phyloP scores from a whole-genome alignment of 2,888 invertebrate species.

The Cryptocephalus moraei region DNA sequence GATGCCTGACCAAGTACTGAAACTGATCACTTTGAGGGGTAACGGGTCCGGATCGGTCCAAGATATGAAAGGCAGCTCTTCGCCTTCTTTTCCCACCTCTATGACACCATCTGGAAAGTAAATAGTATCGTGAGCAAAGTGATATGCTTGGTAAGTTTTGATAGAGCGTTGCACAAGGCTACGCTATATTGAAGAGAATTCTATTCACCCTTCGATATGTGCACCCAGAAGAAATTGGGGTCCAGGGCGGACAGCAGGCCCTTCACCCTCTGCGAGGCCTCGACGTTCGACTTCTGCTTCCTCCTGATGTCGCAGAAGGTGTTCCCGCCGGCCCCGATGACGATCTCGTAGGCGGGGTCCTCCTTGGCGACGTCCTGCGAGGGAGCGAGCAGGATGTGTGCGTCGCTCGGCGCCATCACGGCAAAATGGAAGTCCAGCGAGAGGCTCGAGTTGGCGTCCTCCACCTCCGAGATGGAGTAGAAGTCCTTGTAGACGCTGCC shows the following conservation, averaged over 20 bases:
- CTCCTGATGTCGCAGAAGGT: constrained; percentile 57
- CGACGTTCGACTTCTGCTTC: constrained; percentile 46
- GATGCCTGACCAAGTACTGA: constrained; percentile 55
- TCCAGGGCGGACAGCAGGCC: constrained; percentile 51
- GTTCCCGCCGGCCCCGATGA: constrained; percentile 63
- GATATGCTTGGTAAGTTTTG: too few species aligned
- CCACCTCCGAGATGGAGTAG: constrained; percentile 38
- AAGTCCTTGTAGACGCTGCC: constrained; percentile 51
- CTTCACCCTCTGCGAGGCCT: constrained; percentile 44
- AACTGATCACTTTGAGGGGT: constrained; percentile 55
- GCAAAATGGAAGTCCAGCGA: constrained; percentile 53
- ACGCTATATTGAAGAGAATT: too few species aligned
- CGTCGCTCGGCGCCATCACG: constrained; percentile 56
- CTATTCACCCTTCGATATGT: constrained; percentile 46
- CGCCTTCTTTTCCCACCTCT: constrained; percentile 53
- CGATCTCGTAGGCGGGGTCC: constrained; percentile 58
- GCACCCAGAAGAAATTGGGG: constrained; percentile 55
- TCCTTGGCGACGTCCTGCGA: constrained; percentile 35
- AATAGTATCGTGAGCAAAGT: not conserved
- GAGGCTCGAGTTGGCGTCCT: constrained; percentile 21
- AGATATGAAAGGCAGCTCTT: constrained; percentile 46
- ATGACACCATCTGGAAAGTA: constrained; percentile 46
- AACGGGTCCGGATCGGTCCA: constrained; percentile 51
- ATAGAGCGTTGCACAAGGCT: too few species aligned
- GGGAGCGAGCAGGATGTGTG: constrained; percentile 56